Percentiles rank a stretch among this genome's conserved stretches.
phyloP scores from a whole-genome alignment of 2,797 vertebrate genomes.

The Platalea minor region DNA sequence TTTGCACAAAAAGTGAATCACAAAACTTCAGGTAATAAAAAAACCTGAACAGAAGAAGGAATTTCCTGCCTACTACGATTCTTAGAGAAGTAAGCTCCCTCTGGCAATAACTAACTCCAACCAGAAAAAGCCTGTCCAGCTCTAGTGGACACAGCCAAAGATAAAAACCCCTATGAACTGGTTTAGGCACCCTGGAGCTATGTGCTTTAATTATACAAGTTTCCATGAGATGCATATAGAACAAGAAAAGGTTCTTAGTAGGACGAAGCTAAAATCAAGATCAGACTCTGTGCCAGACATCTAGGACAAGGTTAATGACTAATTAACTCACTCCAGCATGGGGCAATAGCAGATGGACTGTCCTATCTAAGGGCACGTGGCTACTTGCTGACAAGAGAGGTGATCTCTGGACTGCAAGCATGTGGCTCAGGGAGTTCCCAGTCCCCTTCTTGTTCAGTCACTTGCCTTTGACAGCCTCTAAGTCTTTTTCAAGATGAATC shows the following conservation, averaged over 20 bases:
- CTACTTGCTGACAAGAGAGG: background rate
- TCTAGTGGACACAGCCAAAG: background rate
- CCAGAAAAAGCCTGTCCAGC: background rate
- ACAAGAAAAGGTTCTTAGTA: conserved; percentile 45
- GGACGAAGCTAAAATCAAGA: conserved; percentile 30
- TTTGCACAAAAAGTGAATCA: background rate
- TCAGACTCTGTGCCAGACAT: conserved; percentile 8
- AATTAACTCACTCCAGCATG: background rate
- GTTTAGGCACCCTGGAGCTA: conserved; percentile 36
- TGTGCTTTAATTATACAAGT: conserved; percentile 16
- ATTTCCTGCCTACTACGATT: background rate
- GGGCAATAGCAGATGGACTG: background rate
- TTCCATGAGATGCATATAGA: background rate
- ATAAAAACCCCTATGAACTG: conserved; percentile 28
- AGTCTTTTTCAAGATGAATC: background rate
- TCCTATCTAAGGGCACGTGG: background rate
- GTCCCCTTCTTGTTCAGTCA: background rate
- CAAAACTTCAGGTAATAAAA: background rate
- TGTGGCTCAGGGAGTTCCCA: conserved; percentile 21
- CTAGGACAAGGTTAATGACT: background rate
- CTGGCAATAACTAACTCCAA: background rate
- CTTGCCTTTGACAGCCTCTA: background rate
- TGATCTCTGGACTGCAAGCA: background rate
- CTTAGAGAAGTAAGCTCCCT: background rate
- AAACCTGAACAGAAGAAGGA: background rate